Evolutionary conservation across 2,888 invertebrate genomes (phyloP), one percentile per base, ranked within the genome.

Genomic region (Eilema griseolum): DNA sequence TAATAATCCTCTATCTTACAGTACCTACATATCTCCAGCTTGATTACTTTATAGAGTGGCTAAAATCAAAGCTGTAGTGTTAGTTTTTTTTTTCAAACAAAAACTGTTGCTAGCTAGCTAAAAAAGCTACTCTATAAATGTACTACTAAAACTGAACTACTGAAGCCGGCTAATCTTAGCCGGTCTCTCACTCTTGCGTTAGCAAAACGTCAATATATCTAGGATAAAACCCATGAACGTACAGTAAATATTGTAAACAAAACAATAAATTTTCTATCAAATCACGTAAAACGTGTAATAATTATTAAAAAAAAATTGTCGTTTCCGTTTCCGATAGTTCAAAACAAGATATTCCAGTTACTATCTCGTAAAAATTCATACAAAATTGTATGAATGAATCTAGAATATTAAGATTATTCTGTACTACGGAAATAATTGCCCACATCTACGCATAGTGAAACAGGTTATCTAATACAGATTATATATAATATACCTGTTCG

Each of bases 401-500:
- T 62, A 26, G 24, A 62, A 62, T 41, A 41, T 3, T 41, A 24
- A 41, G 16, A n/a, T 7, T 33, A 24, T 31, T 31, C 1, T 14
- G 14, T 37, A 24, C 24, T 11, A 62, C 24, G 1, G 24, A 41
- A 41, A 41, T 26, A 20, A 16, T 57, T 33, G 37, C 7, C 57
- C 33, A 7, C 62, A 3, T 62, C 62, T 33, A 28, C 31, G 28
- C n/a, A 20, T 23, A 16, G 16, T 8, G 10, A 23, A 57, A 65
- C 65, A 33, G 33, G 65, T 65, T 65, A 57, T 26, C 24, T 65
- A 31, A 56, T 23, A 14, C 0, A 31, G 0, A 0, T 28, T 57
- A 31, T 65, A 65, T 23, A 57, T 65, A 20, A 65, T 46, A 57
- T 65, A 65, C 65, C 57, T 65, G 65, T 65, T 65, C 8, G 12